Conservation (phyloP, 2,797 vertebrate species). For the Melanotaenia parkinsoni region DNA sequence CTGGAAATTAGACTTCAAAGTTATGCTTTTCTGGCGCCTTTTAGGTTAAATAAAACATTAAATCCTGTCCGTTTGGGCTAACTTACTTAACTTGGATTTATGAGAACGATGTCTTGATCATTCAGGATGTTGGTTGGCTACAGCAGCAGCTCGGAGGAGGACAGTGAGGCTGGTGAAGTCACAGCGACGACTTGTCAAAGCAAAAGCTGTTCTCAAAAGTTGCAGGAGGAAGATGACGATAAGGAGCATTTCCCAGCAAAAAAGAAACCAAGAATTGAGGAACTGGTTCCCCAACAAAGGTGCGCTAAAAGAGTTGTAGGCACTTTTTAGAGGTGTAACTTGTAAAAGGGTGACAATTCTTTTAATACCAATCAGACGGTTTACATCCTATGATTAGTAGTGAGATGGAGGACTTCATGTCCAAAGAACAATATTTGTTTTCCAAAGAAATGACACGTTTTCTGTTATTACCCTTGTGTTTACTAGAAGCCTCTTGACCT, state of each 20-base stretch:
- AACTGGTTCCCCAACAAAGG: constrained; percentile 56
- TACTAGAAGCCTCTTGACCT: too few species aligned
- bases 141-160: constrained; percentile 85
- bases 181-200: neutral
- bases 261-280: constrained; percentile 68
- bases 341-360: too few species aligned
- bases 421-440: too few species aligned
- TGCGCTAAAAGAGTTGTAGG: constrained; percentile 10
- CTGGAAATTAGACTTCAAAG: neutral
- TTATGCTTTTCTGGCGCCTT: neutral
- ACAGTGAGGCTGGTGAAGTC: constrained; percentile 43
- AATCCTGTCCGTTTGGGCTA: neutral
- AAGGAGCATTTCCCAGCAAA: constrained; percentile 19
- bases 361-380: too few species aligned
- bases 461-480: too few species aligned
- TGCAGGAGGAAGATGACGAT: constrained; percentile 22
- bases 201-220: neutral
- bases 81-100: accelerated
- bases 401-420: too few species aligned
- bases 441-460: too few species aligned
- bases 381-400: too few species aligned
- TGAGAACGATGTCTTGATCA: neutral
- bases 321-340: too few species aligned
- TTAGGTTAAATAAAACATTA: neutral
- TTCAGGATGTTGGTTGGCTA: constrained; percentile 80